Conservation (phyloP, 2,888 invertebrate species). For the Brachylomia viminalis region DNA sequence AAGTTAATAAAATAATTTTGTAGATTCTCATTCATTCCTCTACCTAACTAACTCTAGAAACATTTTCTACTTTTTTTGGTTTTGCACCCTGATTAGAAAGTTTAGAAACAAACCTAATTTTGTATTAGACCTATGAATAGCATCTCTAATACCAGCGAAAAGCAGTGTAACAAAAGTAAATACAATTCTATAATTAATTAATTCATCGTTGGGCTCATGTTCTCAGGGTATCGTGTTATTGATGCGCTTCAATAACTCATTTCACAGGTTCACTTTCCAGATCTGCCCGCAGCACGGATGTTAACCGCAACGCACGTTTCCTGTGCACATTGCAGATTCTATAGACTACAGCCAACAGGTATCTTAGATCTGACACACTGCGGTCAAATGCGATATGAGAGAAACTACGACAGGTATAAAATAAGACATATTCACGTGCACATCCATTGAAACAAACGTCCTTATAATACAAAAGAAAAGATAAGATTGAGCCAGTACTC, state of each 20-base stretch:
- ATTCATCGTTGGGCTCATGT: slow-evolving; percentile 79
- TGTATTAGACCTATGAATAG: too few relatives aligned
- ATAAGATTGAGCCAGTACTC: slow-evolving; percentile 54
- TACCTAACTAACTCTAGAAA: neutral
- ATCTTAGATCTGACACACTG: slow-evolving; percentile 54
- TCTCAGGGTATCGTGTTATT: slow-evolving; percentile 81
- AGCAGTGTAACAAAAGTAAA: slow-evolving; percentile 37
- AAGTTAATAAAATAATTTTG: neutral
- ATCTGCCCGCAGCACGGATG: slow-evolving; percentile 81
- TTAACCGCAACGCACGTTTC: slow-evolving; percentile 83
- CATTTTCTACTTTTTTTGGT: neutral
- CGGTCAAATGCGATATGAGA: slow-evolving; percentile 56
- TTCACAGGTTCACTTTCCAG: slow-evolving; percentile 89
- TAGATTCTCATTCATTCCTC: neutral
- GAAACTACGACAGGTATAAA: slow-evolving; percentile 72
- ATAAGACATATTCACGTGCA: slow-evolving; percentile 74
- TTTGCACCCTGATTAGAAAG: neutral
- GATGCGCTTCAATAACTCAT: slow-evolving; percentile 87
- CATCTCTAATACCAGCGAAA: slow-evolving; percentile 19
- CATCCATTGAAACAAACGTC: slow-evolving; percentile 76
- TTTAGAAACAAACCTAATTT: neutral
- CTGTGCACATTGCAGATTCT: slow-evolving; percentile 74
- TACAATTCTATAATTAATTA: too few relatives aligned
- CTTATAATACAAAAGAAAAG: slow-evolving; percentile 51
- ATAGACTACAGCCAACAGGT: slow-evolving; percentile 64